Evolutionary conservation across 2,888 invertebrate species (phyloP).

Genomic region (Dolichopus griseipennis): DNA sequence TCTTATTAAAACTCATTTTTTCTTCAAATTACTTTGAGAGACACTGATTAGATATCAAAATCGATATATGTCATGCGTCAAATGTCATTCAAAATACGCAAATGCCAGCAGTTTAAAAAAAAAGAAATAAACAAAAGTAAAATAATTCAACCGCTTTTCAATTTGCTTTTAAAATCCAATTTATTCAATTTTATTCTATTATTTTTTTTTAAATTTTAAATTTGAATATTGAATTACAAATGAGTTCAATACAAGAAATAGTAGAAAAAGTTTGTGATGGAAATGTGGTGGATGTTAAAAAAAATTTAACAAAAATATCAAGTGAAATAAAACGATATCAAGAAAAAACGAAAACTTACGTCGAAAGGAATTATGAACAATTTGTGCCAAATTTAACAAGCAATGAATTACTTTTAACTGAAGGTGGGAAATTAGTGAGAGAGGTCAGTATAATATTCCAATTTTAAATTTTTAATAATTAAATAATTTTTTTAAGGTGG

Average conservation of each 20-base stretch:
- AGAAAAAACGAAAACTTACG: conserved; percentile 35
- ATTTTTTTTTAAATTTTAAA: no score
- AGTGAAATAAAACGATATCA: conserved; percentile 36
- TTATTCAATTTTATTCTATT: no score
- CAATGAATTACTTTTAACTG: conserved; percentile 36
- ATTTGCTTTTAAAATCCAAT: no score
- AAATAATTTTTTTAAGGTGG: conserved; percentile 22
- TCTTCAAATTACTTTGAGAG: no score
- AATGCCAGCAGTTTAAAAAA: no score
- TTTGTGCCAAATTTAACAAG: conserved; percentile 37
- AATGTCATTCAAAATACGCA: no score
- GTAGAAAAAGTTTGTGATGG: conserved; percentile 24
- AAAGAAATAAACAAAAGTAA: no score
- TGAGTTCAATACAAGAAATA: conserved; percentile 25
- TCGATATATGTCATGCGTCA: no score
- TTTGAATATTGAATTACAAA: no score
- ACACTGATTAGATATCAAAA: no score
- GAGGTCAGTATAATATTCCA: conserved; percentile 26
- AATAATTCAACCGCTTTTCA: no score
- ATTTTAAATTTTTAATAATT: background rate
- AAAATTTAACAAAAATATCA: conserved; percentile 33
- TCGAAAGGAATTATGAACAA: conserved; percentile 39
- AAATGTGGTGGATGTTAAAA: conserved; percentile 28
- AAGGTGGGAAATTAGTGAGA: conserved; percentile 31
- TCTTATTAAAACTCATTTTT: no score